phyloP scores from a whole-genome alignment of 2,113 vertebrate genomes.

The Otolemur garnettii region DNA sequence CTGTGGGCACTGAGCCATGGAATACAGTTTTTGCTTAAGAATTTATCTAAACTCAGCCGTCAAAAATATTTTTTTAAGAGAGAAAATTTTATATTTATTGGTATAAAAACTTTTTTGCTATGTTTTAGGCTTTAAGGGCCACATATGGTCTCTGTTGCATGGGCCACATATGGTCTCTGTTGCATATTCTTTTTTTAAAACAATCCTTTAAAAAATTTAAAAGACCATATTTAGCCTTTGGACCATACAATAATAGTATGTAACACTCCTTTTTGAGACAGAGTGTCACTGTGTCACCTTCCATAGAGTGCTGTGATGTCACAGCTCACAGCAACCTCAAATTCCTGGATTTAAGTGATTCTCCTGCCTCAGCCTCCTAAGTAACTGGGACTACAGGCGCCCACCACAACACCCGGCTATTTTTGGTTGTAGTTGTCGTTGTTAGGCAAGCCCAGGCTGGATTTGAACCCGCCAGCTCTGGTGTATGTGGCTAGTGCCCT shows the following conservation, averaged over 20 bases:
- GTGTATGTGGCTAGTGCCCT: too few species aligned
- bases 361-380: too few species aligned
- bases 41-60: slow-evolving; percentile 2
- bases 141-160: neutral
- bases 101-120: neutral
- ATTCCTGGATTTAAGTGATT: too few species aligned
- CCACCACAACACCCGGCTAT: too few species aligned
- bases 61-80: neutral
- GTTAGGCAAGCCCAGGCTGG: too few species aligned
- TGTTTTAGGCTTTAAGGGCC: neutral
- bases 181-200: neutral
- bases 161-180: neutral
- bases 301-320: too few species aligned
- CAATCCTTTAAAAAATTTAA: neutral
- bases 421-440: too few species aligned
- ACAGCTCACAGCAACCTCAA: too few species aligned
- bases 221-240: neutral
- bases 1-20: neutral
- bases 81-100: neutral
- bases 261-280: too few species aligned
- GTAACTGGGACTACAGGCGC: too few species aligned
- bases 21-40: neutral
- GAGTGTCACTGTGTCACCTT: too few species aligned
- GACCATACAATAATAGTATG: neutral
- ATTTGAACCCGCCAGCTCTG: too few species aligned